A percentile compares a stretch with the other conserved stretches of the same genome.
These are phyloP conservation scores for Panthera uncia DNA, from an alignment of 2,113 vertebrate species.

Conservation along the genomic window DNA sequence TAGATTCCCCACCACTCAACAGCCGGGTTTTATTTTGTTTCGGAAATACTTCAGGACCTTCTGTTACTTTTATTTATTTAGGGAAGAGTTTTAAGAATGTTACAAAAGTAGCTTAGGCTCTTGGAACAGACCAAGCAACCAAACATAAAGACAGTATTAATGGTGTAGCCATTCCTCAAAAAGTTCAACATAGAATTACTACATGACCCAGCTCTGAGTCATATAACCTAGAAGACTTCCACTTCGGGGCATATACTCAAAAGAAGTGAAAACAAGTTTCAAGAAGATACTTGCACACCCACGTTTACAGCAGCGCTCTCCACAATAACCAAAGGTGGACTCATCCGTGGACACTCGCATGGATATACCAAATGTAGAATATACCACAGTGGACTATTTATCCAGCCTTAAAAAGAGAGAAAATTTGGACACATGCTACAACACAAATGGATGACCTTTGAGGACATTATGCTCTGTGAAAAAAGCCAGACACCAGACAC, in stretches of 20 bases:
- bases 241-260: not conserved
- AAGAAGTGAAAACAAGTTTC: not conserved
- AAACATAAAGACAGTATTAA: not conserved
- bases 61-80: not conserved
- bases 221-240: not conserved
- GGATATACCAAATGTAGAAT: not conserved
- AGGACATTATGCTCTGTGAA: not conserved
- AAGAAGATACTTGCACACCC: not conserved
- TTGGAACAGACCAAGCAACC: not conserved
- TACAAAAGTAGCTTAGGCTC: not conserved
- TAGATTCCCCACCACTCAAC: not conserved
- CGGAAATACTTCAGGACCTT: not conserved
- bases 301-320: not conserved
- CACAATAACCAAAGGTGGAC: not conserved
- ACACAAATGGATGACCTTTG: not conserved
- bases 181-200: not conserved
- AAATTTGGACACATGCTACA: not conserved
- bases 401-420: not conserved
- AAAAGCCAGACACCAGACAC: not conserved
- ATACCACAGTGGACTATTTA: not conserved
- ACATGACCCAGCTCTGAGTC: not conserved
- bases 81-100: not conserved
- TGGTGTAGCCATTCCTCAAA: not conserved
- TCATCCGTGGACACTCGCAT: not conserved
- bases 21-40: not conserved